These are phyloP conservation scores for Sterna hirundo DNA, from an alignment of 2,113 vertebrate genomes.

Conservation along the genomic window DNA sequence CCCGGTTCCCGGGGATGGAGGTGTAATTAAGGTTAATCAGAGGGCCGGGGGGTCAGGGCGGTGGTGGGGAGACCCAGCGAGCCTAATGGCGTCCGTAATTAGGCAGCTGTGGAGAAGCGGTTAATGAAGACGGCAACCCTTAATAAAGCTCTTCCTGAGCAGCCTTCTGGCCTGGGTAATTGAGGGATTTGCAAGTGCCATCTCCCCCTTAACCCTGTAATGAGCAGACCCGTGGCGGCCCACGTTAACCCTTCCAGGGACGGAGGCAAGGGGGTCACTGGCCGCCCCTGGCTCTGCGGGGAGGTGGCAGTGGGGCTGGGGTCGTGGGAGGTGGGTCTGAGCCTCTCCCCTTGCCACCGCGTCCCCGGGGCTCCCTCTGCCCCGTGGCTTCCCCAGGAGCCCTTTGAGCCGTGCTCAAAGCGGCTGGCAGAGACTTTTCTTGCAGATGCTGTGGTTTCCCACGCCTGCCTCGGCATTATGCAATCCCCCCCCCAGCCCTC, in stretches of 20 bases:
- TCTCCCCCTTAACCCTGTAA: conserved; percentile 67
- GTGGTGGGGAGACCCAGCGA: conserved; percentile 42
- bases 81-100: conserved; percentile 70
- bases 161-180: conserved; percentile 69
- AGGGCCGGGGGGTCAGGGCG: conserved; percentile 42
- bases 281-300: neutral
- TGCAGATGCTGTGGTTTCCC: conserved; percentile 74
- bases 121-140: conserved; percentile 70
- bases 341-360: neutral
- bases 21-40: conserved; percentile 69
- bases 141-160: conserved; percentile 72
- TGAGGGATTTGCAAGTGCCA: conserved; percentile 71
- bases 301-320: neutral
- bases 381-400: conserved; percentile 42
- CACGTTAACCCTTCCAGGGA: conserved; percentile 43
- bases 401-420: conserved; percentile 66
- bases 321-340: neutral
- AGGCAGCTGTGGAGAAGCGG: conserved; percentile 74
- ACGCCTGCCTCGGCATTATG: conserved; percentile 70
- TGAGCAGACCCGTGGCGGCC: conserved; percentile 35
- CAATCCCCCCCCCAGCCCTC: conserved; percentile 35
- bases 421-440: conserved; percentile 65
- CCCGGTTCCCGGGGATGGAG: neutral
- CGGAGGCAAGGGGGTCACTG: neutral
- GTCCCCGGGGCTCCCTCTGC: conserved; percentile 24